Evolutionary conservation across 2,888 invertebrate species (phyloP).

Genomic region (Lasioglossum villosulum): DNA sequence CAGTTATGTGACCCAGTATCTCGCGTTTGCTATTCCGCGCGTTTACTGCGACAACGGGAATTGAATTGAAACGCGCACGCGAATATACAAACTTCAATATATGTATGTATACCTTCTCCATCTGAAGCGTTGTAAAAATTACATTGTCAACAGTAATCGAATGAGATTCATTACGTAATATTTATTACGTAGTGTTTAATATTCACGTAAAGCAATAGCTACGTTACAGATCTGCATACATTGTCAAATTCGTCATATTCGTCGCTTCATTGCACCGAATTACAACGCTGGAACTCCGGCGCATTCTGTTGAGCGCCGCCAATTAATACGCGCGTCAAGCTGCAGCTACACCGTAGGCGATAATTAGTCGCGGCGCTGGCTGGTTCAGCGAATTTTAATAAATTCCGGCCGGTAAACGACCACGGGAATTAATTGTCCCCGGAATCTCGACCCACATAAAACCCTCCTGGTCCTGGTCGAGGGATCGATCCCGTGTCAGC

Average conservation of each 20-base stretch:
- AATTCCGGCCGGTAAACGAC: constrained; percentile 18
- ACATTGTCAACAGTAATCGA: background rate
- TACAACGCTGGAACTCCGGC: background rate
- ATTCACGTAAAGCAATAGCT: background rate
- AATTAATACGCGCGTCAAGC: constrained; percentile 7
- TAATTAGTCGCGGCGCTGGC: background rate
- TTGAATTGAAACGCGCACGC: background rate
- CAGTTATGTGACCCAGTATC: background rate
- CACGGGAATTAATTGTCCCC: constrained; percentile 8
- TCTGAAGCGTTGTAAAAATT: background rate
- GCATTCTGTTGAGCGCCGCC: background rate
- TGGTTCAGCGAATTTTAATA: background rate
- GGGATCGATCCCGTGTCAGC: background rate
- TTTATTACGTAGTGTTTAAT: no score
- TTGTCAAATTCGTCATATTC: background rate
- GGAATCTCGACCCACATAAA: background rate
- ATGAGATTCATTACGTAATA: no score
- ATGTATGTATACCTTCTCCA: background rate
- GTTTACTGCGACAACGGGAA: background rate
- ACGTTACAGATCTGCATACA: background rate
- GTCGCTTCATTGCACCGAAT: background rate
- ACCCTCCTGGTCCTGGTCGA: background rate
- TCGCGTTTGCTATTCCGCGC: background rate
- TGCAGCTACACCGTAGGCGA: background rate
- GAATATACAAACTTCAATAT: background rate